These are phyloP conservation scores for Synergus itoensis DNA, from an alignment of 2,888 invertebrate species.

Conservation along the genomic window DNA sequence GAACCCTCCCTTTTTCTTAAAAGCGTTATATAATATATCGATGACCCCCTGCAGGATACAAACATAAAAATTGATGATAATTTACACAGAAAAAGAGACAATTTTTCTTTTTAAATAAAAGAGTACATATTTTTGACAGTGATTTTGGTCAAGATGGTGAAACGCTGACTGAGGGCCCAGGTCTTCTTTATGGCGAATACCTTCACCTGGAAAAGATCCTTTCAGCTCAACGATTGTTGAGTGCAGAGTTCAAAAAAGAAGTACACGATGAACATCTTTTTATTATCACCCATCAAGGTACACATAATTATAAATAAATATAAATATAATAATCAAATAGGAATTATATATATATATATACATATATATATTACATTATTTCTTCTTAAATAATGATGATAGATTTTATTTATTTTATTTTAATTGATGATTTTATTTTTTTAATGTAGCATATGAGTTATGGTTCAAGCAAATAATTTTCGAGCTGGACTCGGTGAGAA, in stretches of 20 bases:
- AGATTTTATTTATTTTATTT: too few species aligned
- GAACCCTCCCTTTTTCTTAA: too few species aligned
- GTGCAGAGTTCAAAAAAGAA: conserved; percentile 83
- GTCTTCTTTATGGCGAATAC: conserved; percentile 94
- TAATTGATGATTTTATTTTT: conserved; percentile 40
- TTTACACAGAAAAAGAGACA: not conserved
- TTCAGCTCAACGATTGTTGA: conserved; percentile 89
- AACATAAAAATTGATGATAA: too few species aligned
- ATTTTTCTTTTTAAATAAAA: not conserved
- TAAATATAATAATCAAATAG: not conserved
- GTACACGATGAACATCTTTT: conserved; percentile 99
- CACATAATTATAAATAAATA: conserved; percentile 22
- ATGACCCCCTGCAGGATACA: too few species aligned
- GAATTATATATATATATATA: not conserved
- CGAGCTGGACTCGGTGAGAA: conserved; percentile 95
- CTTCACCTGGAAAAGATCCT: conserved; percentile 93
- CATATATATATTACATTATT: not conserved
- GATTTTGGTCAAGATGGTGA: conserved; percentile 78
- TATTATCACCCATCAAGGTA: conserved; percentile 98
- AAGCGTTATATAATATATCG: too few species aligned
- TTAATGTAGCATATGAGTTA: conserved; percentile 92
- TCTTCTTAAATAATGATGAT: not conserved
- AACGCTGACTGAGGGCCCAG: conserved; percentile 84
- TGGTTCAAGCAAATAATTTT: conserved; percentile 99
- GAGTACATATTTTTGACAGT: conserved; percentile 49